phyloP scores from a whole-genome alignment of 2,113 vertebrate genomes.

The Perca fluviatilis region DNA sequence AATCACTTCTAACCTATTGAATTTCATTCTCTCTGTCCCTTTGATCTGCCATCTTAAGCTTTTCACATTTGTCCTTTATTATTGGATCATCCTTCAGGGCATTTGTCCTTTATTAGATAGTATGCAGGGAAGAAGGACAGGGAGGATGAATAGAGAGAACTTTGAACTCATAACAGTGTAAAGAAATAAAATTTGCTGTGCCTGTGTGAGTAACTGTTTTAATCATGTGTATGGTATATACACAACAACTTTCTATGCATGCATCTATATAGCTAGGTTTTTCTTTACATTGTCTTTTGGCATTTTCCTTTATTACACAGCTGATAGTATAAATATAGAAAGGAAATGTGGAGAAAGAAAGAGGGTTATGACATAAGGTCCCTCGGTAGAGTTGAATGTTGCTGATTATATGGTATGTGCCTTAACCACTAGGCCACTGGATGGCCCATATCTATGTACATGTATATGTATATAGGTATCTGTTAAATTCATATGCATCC shows the following conservation, averaged over 20 bases:
- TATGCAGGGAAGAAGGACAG: slow-evolving; percentile 5
- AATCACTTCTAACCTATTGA: neutral
- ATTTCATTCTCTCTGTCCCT: slow-evolving; percentile 12
- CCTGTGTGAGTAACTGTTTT: slow-evolving; percentile 6
- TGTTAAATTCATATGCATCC: neutral
- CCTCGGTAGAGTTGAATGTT: neutral
- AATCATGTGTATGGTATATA: neutral
- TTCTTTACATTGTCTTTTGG: neutral
- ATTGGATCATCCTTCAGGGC: slow-evolving; percentile 38
- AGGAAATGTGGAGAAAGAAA: neutral
- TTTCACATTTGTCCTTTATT: slow-evolving; percentile 41
- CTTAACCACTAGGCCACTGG: neutral
- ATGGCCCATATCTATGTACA: neutral
- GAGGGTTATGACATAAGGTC: neutral
- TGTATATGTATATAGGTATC: neutral
- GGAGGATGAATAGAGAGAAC: slow-evolving; percentile 2
- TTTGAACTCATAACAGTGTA: slow-evolving; percentile 15
- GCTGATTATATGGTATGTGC: neutral
- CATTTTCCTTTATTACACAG: neutral
- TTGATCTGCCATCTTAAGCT: slow-evolving; percentile 20
- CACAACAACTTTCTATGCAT: neutral
- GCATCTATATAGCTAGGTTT: too few relatives aligned
- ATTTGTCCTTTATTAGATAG: slow-evolving; percentile 46
- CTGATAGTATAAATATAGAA: too few relatives aligned
- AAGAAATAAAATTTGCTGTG: slow-evolving; percentile 27